Conservation (phyloP, 1,140 invertebrate genomes). For the Mactra quadrangularis region DNA sequence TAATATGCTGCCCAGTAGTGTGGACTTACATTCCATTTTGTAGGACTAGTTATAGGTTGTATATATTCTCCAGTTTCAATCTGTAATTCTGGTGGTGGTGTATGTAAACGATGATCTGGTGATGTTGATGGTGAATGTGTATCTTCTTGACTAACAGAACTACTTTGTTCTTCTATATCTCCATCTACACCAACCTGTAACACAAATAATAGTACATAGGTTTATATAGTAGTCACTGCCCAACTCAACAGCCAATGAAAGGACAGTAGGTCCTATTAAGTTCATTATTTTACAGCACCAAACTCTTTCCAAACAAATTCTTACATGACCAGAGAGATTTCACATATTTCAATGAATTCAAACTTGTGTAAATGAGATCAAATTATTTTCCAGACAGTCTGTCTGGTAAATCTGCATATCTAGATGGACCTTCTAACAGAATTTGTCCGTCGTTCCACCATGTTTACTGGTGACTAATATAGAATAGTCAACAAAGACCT, state of each 20-base stretch:
- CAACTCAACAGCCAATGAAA: neutral
- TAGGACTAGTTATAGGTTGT: slow-evolving; percentile 86
- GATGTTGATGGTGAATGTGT: slow-evolving; percentile 73
- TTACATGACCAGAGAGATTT: too few species aligned
- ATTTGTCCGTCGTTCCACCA: too few species aligned
- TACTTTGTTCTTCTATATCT: slow-evolving; percentile 62
- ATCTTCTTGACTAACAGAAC: slow-evolving; percentile 68
- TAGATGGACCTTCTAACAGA: too few species aligned
- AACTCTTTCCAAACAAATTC: too few species aligned
- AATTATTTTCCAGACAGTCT: too few species aligned
- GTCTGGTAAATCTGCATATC: too few species aligned
- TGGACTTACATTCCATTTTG: slow-evolving; percentile 91
- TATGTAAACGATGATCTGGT: slow-evolving; percentile 77
- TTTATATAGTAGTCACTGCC: neutral
- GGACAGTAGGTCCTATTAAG: neutral
- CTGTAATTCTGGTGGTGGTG: slow-evolving; percentile 55
- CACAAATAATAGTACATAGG: neutral
- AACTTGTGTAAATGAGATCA: too few species aligned
- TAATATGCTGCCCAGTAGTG: too few species aligned
- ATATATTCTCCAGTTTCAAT: slow-evolving; percentile 64
- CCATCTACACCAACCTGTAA: slow-evolving; percentile 18
- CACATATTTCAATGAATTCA: too few species aligned
- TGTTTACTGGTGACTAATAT: too few species aligned
- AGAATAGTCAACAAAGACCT: too few species aligned
- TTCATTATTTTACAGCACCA: too few species aligned